These are phyloP conservation scores for Dendronephthya gigantea DNA, from an alignment of 64 coral and sea anemone species.

Conservation along the genomic window DNA sequence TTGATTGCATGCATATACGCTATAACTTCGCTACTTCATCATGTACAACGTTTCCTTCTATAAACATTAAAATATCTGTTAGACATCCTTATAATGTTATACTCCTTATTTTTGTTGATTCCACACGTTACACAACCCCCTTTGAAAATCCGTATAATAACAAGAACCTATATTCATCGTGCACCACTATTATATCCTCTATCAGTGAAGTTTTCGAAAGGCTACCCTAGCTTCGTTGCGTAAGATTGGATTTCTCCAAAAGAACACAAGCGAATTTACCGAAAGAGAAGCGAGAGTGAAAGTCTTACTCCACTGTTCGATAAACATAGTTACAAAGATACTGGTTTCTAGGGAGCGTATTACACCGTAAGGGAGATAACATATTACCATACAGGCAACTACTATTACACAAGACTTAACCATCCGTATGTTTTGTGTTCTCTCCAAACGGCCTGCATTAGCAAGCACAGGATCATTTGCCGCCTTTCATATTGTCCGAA, in stretches of 20 bases:
- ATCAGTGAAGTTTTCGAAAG: background rate
- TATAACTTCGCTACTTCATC: no score
- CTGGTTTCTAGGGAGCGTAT: background rate
- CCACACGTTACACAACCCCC: no score
- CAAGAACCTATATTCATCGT: no score
- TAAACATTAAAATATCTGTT: no score
- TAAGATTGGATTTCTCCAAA: background rate
- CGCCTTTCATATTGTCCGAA: background rate
- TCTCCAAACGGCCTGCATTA: background rate
- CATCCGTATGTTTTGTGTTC: background rate
- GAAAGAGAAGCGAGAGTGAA: background rate
- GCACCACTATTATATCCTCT: no score
- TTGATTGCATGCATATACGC: no score
- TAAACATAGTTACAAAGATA: background rate
- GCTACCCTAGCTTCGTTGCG: background rate
- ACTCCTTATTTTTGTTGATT: no score
- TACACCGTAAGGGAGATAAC: background rate
- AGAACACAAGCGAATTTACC: background rate
- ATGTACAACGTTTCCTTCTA: no score
- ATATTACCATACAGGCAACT: background rate
- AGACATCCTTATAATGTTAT: no score
- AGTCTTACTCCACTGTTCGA: background rate
- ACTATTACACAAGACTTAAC: background rate
- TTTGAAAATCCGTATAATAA: no score
- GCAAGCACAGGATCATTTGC: background rate